Conservation (phyloP, 2,797 vertebrate species). For the Tragelaphus eurycerus region DNA sequence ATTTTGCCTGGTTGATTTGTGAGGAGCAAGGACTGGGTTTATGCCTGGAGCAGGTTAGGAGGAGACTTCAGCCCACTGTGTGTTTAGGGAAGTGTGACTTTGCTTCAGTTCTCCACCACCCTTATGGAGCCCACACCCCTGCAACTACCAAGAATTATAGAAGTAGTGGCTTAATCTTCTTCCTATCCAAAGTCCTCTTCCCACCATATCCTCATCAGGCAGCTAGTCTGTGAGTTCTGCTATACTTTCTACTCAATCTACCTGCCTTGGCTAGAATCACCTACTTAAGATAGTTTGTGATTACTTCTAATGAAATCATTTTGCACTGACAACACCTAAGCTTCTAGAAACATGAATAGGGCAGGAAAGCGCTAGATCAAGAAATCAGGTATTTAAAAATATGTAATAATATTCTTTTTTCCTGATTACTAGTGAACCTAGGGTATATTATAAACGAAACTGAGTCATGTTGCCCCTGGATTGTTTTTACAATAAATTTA, state of each 20-base stretch:
- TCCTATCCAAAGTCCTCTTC: slow-evolving; percentile 63
- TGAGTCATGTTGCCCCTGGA: not conserved
- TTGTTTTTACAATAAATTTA: not conserved
- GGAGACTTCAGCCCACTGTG: not conserved
- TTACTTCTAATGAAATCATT: slow-evolving; percentile 6
- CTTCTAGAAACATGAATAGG: not conserved
- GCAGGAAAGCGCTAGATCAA: not conserved
- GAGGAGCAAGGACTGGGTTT: not conserved
- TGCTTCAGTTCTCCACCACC: slow-evolving; percentile 57
- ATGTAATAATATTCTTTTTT: not conserved
- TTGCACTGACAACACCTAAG: not conserved
- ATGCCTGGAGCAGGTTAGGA: slow-evolving; percentile 24
- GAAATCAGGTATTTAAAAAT: not conserved
- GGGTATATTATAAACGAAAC: not conserved
- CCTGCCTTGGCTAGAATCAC: not conserved
- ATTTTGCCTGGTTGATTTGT: not conserved
- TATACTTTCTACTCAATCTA: not conserved
- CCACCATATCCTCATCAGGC: slow-evolving; percentile 58
- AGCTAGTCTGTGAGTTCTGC: slow-evolving; percentile 39
- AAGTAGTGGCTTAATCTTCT: slow-evolving; percentile 69
- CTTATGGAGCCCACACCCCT: slow-evolving; percentile 68
- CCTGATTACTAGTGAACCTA: not conserved
- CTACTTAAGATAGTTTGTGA: not conserved
- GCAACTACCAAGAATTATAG: slow-evolving; percentile 75
- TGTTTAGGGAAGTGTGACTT: slow-evolving; percentile 76